phyloP scores from a whole-genome alignment of 1,140 invertebrate species.

The Tribolium castaneum region DNA sequence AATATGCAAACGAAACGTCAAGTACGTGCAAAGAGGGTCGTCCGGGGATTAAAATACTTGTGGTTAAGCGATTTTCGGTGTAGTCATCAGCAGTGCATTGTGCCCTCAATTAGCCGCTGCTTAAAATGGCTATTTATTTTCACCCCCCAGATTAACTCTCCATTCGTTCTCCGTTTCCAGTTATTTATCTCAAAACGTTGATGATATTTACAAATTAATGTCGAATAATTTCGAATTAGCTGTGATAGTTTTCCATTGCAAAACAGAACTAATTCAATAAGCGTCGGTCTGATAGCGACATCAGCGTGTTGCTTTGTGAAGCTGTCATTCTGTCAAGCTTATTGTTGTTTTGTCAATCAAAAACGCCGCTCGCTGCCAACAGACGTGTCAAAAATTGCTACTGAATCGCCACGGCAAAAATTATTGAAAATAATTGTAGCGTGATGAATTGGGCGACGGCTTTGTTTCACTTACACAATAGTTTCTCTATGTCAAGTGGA shows the following conservation, averaged over 20 bases:
- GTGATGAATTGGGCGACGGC: slow-evolving; percentile 23
- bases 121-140: slow-evolving; percentile 38
- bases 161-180: background rate
- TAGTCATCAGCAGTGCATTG: slow-evolving; percentile 48
- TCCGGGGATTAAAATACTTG: slow-evolving; percentile 39
- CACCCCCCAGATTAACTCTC: slow-evolving; percentile 8
- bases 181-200: background rate
- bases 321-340: slow-evolving; percentile 43
- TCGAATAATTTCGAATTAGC: slow-evolving; percentile 36
- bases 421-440: slow-evolving; percentile 37
- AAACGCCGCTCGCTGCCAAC: slow-evolving; percentile 18
- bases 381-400: slow-evolving; percentile 24
- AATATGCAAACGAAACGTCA: slow-evolving; percentile 41
- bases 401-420: slow-evolving; percentile 18
- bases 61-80: slow-evolving; percentile 49
- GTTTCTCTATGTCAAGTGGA: background rate
- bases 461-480: slow-evolving; percentile 4
- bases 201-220: slow-evolving; percentile 4
- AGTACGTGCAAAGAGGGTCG: slow-evolving; percentile 30
- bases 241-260: slow-evolving; percentile 26
- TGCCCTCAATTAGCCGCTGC: slow-evolving; percentile 46
- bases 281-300: slow-evolving; percentile 43
- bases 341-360: slow-evolving; percentile 46
- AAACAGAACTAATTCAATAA: slow-evolving; percentile 41
- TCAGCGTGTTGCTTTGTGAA: slow-evolving; percentile 36